Evolutionary conservation across 2,113 vertebrate genomes (phyloP).

Genomic region (Phyllostomus discolor): DNA sequence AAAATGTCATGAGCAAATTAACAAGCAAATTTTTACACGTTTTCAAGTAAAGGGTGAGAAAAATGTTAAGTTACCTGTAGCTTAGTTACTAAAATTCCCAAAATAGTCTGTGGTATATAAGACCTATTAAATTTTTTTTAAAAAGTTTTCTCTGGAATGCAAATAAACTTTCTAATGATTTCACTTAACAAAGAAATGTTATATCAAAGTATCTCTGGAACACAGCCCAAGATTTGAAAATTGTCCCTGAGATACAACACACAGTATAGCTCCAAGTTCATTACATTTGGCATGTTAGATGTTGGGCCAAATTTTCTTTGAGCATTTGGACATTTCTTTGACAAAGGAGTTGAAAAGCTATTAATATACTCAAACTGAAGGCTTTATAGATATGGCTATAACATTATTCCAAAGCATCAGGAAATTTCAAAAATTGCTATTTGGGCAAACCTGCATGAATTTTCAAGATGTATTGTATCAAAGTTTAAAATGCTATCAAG

Average conservation of each 20-base stretch:
- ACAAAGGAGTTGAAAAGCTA: not conserved
- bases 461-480: constrained; percentile 10
- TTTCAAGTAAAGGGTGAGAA: not conserved
- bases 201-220: constrained; percentile 22
- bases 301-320: not conserved
- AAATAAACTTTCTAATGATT: constrained; percentile 21
- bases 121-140: not conserved
- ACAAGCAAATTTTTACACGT: not conserved
- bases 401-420: not conserved
- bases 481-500: constrained; percentile 13
- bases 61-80: not conserved
- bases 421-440: not conserved
- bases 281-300: not conserved
- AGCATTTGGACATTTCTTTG: not conserved
- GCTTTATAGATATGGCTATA: not conserved
- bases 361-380: not conserved
- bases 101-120: not conserved
- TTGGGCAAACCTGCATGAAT: not conserved
- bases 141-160: not conserved
- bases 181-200: not conserved
- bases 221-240: constrained; percentile 23
- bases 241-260: not conserved
- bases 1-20: not conserved
- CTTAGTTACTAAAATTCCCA: constrained; percentile 31
- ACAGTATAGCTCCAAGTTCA: not conserved